Base-by-base conservation (phyloP, 2,888 invertebrate species). In the Stictocephala bisonia region DNA sequence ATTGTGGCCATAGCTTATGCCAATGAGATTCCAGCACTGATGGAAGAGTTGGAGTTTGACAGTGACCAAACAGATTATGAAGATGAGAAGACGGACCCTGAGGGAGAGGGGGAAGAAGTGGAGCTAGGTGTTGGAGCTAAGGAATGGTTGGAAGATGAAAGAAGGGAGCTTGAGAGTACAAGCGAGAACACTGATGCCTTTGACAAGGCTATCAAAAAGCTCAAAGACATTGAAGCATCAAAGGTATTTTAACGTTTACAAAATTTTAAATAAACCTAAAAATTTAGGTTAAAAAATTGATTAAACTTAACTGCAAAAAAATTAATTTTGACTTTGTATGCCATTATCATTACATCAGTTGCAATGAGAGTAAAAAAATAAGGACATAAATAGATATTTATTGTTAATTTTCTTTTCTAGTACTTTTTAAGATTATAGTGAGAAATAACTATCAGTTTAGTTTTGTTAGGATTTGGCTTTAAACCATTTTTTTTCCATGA, bases 1-100 rank as follows among this genome's bases (percentile, higher is more conserved):
- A 60, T 77, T n/a, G 71, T 79, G 11, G 79, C 79, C 40, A 76
- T 78, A 3, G 75, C 77, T 20, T 79, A 79, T 74, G 78, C 76
- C 18, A 70, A 76, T 22, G 71, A 75, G 22, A 73, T 72, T 31
- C 67, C 74, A 20, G 72, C 44, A 27, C 72, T 75, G 40, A 66
- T 74, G 31, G 73, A 74, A 20, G 70, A 76, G 48, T 20, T 77
- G 6, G 71, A 74, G 20, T 73, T 73, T 13, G 74, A 77, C 48
- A 76, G 76, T 69, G 77, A 78, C 64, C 76, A 77, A 27, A 64
- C 75, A 0, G 76, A 77, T 26, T 74, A 64, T 44, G 73, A 74
- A 48, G 60, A 67, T 11, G 74, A 74, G 20, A 71, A 56, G 66
- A 68, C 74, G 7, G 66, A 70, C 41, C 53, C 53, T 24, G 69